A percentile compares a stretch with the other conserved stretches of the same genome.
Conservation (phyloP, 1,140 invertebrate genomes). For the Trachelipus rathkii region DNA sequence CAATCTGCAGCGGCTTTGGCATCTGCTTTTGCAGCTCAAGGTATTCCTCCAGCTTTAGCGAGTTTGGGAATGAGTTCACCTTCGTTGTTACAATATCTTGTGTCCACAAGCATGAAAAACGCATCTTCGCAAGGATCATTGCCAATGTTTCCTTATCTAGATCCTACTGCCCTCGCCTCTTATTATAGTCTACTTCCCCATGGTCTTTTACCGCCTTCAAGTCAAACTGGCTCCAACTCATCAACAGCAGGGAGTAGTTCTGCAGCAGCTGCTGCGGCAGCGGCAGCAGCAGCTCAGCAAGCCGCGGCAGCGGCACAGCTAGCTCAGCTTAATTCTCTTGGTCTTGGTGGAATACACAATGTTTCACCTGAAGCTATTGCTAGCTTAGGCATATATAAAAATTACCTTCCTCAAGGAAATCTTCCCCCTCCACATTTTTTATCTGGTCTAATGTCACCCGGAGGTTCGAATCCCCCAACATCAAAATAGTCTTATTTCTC, state of each 20-base stretch:
- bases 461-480: background rate
- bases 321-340: slow-evolving; percentile 39
- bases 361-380: slow-evolving; percentile 40
- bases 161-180: slow-evolving; percentile 35
- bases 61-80: slow-evolving; percentile 29
- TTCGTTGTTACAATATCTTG: slow-evolving; percentile 35
- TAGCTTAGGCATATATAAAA: slow-evolving; percentile 44
- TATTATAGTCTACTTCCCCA: slow-evolving; percentile 42
- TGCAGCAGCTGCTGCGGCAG: slow-evolving; percentile 23
- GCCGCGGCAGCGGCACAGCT: slow-evolving; percentile 38
- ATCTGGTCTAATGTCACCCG: slow-evolving; percentile 43
- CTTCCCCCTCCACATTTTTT: slow-evolving; percentile 43
- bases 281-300: slow-evolving; percentile 32
- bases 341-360: slow-evolving; percentile 33
- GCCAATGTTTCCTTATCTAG: slow-evolving; percentile 41
- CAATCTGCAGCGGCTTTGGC: slow-evolving; percentile 21
- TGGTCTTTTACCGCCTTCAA: slow-evolving; percentile 25
- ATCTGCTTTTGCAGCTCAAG: slow-evolving; percentile 36
- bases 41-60: slow-evolving; percentile 38
- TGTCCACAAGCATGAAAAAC: background rate
- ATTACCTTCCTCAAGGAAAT: slow-evolving; percentile 39
- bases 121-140: slow-evolving; percentile 21
- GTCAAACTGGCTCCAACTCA: slow-evolving; percentile 25
- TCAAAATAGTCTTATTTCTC: background rate
- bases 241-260: background rate